Evolutionary conservation across 2,888 invertebrate species (phyloP).

Genomic region (Acrobasis suavella): DNA sequence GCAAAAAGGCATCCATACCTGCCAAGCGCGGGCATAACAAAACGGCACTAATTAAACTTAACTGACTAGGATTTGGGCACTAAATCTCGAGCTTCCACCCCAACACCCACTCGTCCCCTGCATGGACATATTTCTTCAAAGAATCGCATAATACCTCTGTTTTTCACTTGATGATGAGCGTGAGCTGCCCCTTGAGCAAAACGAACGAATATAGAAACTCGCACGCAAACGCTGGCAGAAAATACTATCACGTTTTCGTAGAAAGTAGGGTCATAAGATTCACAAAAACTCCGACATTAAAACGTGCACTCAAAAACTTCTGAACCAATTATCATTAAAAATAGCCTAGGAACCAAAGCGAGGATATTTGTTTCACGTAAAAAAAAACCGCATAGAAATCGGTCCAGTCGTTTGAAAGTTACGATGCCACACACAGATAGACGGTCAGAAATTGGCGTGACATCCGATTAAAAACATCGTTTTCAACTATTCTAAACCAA

Average conservation of each 20-base stretch:
- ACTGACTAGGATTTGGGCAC: constrained; percentile 19
- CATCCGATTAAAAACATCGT: no score
- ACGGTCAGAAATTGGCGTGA: no score
- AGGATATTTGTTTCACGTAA: no score
- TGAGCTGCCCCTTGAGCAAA: constrained; percentile 13
- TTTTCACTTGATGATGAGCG: constrained; percentile 33
- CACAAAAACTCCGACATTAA: no score
- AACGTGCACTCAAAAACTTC: no score
- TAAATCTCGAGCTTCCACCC: constrained; percentile 11
- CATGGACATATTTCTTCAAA: constrained; percentile 28
- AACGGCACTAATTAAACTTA: constrained; percentile 32
- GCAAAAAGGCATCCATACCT: constrained; percentile 23
- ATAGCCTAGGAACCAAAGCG: no score
- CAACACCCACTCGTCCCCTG: constrained; percentile 6
- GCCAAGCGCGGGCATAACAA: constrained; percentile 25
- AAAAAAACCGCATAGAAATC: no score
- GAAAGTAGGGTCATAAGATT: no score
- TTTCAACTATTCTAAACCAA: no score
- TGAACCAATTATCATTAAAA: no score
- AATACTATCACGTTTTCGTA: background rate
- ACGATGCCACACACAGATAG: no score
- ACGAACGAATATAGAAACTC: background rate
- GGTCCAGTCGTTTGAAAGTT: no score
- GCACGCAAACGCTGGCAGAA: background rate
- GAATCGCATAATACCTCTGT: constrained; percentile 29